Percentiles rank a stretch among this genome's conserved stretches.
phyloP scores from a whole-genome alignment of 1,140 invertebrate genomes.

The Bombus balteatus region DNA sequence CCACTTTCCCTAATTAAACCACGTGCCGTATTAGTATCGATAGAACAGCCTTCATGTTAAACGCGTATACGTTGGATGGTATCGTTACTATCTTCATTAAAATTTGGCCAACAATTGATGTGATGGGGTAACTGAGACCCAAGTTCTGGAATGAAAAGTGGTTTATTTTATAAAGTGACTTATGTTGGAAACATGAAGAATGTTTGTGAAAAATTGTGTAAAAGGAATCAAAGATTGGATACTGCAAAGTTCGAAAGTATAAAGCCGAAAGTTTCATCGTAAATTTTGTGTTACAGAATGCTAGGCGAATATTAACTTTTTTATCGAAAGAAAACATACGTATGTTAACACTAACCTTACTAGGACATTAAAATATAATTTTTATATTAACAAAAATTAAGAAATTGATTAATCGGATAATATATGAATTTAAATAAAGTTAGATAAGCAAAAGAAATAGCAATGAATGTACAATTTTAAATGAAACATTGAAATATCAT shows the following conservation, averaged over 20 bases:
- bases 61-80: not conserved
- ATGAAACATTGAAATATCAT: too few relatives aligned
- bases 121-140: too few relatives aligned
- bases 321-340: too few relatives aligned
- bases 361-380: too few relatives aligned
- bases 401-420: too few relatives aligned
- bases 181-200: not conserved
- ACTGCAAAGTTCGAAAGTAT: too few relatives aligned
- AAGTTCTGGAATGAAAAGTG: too few relatives aligned
- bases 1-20: constrained; percentile 32
- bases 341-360: too few relatives aligned
- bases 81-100: not conserved
- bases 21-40: not conserved
- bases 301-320: not conserved
- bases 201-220: not conserved
- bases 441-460: too few relatives aligned
- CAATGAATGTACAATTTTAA: too few relatives aligned
- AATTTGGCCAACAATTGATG: not conserved
- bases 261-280: not conserved
- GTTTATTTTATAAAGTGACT: not conserved
- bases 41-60: not conserved
- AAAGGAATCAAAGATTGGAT: not conserved
- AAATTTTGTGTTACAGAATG: not conserved
- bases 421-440: too few relatives aligned
- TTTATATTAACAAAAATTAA: too few relatives aligned